These are phyloP conservation scores for Zaprionus inermis DNA, from an alignment of 1,140 invertebrate species.

Conservation along the genomic window DNA sequence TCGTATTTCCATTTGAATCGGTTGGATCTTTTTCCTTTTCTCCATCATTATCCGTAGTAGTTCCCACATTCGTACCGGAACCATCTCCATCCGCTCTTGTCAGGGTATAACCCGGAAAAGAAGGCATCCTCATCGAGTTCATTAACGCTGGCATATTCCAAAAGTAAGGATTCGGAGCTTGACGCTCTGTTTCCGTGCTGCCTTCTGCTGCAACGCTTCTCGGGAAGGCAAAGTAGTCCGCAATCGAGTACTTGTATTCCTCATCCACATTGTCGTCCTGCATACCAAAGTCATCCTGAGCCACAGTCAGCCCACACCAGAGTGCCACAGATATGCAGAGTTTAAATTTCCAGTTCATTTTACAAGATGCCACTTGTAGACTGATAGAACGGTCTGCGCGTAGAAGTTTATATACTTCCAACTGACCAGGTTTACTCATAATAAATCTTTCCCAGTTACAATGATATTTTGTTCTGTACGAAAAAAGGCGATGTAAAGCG, in stretches of 20 bases:
- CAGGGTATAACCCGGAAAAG: not conserved
- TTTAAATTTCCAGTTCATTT: slow-evolving; percentile 17
- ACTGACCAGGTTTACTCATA: not conserved
- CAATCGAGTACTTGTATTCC: not conserved
- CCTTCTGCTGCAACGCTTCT: not conserved
- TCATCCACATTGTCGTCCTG: not conserved
- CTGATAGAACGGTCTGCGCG: not conserved
- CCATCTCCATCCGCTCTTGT: not conserved
- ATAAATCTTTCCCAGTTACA: not conserved
- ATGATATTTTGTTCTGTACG: not conserved
- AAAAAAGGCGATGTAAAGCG: not conserved
- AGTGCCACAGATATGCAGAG: slow-evolving; percentile 16
- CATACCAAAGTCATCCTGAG: not conserved
- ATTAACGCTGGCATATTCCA: not conserved
- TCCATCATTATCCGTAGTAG: not conserved
- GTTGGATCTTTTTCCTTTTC: no score
- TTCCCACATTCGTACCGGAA: not conserved
- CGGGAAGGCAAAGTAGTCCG: not conserved
- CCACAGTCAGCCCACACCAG: slow-evolving; percentile 2
- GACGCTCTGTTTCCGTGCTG: not conserved
- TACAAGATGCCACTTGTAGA: slow-evolving; percentile 2
- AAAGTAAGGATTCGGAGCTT: not conserved
- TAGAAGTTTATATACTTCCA: slow-evolving; percentile 19
- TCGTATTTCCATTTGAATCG: not conserved
- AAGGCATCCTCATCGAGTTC: not conserved